Conservation (phyloP, 2,797 vertebrate species). For the Cheirogaleus major region DNA sequence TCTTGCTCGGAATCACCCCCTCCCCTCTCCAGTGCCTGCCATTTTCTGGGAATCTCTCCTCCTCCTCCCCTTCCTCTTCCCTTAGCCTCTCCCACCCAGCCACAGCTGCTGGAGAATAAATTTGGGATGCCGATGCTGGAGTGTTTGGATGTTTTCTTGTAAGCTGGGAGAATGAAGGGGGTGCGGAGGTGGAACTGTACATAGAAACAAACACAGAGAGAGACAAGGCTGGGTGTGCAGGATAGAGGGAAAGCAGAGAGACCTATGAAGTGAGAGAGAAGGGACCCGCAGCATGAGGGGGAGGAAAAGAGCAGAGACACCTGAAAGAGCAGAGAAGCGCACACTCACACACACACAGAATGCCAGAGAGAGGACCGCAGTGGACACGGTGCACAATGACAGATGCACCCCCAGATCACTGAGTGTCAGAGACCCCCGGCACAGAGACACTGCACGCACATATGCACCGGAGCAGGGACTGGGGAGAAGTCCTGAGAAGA, state of each 20-base stretch:
- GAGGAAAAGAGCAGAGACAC: background rate
- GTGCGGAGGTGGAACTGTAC: slow-evolving; percentile 33
- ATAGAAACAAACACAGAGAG: background rate
- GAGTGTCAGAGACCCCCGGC: background rate
- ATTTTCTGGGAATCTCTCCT: slow-evolving; percentile 3
- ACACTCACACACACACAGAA: background rate
- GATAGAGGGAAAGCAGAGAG: background rate
- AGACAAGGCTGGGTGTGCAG: background rate
- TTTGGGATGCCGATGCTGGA: slow-evolving; percentile 70
- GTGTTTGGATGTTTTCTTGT: slow-evolving; percentile 69
- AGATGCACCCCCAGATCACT: background rate
- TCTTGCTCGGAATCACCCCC: background rate
- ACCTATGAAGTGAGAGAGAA: background rate
- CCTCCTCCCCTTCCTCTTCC: background rate
- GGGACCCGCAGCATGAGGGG: background rate
- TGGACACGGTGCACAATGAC: background rate
- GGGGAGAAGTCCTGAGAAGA: background rate
- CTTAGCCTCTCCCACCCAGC: slow-evolving; percentile 23
- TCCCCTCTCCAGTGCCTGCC: background rate
- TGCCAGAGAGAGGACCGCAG: background rate
- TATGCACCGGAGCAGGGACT: background rate
- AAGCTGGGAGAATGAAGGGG: slow-evolving; percentile 49
- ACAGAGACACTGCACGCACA: background rate
- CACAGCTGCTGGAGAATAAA: slow-evolving; percentile 78
- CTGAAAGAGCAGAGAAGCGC: too few species aligned